A percentile compares a stretch with the other conserved stretches of the same genome.
Conservation (phyloP, 2,113 vertebrate genomes). For the Setophaga kirtlandii region DNA sequence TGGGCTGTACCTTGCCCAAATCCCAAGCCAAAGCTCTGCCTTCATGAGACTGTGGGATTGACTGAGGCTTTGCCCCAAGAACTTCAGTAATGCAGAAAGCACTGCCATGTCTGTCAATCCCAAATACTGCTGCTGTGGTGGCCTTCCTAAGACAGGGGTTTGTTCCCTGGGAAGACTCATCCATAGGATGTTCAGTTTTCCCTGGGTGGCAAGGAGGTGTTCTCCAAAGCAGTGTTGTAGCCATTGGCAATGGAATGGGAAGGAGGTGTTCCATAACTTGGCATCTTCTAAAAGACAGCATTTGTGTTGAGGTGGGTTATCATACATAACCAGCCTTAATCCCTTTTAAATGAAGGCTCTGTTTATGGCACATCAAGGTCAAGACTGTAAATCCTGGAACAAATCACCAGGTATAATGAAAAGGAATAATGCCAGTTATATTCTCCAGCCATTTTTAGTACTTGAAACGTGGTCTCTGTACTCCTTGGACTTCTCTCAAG, state of each 20-base stretch:
- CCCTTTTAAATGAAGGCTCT: constrained; percentile 40
- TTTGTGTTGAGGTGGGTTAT: not conserved
- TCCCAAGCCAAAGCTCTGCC: not conserved
- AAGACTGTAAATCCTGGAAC: constrained; percentile 6
- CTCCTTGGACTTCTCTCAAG: not conserved
- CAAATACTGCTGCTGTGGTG: not conserved
- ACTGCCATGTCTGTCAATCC: not conserved
- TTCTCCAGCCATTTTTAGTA: not conserved
- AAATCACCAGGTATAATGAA: constrained; percentile 53
- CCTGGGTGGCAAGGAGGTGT: not conserved
- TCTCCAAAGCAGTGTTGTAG: not conserved
- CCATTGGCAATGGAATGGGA: not conserved
- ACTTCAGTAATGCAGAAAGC: not conserved
- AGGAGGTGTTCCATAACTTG: not conserved
- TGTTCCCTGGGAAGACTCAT: not conserved
- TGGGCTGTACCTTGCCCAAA: not conserved
- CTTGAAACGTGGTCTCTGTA: constrained; percentile 9
- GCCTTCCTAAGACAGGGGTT: not conserved
- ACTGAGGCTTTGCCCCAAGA: not conserved
- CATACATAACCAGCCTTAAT: not conserved
- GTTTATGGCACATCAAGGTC: constrained; percentile 34
- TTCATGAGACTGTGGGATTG: not conserved
- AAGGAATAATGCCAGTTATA: constrained; percentile 18
- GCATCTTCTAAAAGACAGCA: not conserved
- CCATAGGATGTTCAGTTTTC: not conserved